Conservation (phyloP, 2,888 invertebrate species). For the Drosophila neutralis region DNA sequence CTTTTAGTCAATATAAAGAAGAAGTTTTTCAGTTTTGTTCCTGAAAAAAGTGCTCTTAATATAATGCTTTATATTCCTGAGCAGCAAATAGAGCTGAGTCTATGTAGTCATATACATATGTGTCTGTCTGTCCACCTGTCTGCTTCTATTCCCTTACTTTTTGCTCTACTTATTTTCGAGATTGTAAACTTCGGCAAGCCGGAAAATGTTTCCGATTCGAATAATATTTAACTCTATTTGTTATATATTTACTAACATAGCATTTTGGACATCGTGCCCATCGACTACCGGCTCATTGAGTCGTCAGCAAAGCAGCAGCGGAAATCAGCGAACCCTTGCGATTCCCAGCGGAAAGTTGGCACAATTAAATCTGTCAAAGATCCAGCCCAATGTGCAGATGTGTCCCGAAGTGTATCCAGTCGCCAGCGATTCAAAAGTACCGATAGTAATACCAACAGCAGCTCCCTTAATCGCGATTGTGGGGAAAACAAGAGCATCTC, state of each 20-base stretch:
- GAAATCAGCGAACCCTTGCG: constrained; percentile 62
- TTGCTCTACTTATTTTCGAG: background rate
- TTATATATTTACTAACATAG: constrained; percentile 47
- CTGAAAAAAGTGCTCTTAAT: too few species aligned
- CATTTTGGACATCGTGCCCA: constrained; percentile 83
- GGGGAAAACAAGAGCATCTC: constrained; percentile 63
- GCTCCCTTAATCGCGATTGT: constrained; percentile 69
- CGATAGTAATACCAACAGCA: constrained; percentile 78
- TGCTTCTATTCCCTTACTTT: background rate
- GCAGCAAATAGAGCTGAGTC: background rate
- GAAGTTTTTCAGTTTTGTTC: too few species aligned
- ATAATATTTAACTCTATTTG: background rate
- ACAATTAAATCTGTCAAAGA: constrained; percentile 75
- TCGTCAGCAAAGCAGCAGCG: constrained; percentile 82
- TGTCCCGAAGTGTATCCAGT: constrained; percentile 80
- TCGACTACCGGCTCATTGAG: constrained; percentile 84
- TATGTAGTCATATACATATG: background rate
- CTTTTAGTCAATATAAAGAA: background rate
- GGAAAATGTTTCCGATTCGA: background rate
- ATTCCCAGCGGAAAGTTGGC: constrained; percentile 76
- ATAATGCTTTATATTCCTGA: too few species aligned
- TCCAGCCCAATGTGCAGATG: constrained; percentile 81
- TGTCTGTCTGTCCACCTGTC: background rate
- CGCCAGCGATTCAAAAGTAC: constrained; percentile 72
- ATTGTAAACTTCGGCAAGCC: background rate